Evolutionary conservation across 2,797 vertebrate genomes (phyloP).

Genomic region (Labroides dimidiatus): DNA sequence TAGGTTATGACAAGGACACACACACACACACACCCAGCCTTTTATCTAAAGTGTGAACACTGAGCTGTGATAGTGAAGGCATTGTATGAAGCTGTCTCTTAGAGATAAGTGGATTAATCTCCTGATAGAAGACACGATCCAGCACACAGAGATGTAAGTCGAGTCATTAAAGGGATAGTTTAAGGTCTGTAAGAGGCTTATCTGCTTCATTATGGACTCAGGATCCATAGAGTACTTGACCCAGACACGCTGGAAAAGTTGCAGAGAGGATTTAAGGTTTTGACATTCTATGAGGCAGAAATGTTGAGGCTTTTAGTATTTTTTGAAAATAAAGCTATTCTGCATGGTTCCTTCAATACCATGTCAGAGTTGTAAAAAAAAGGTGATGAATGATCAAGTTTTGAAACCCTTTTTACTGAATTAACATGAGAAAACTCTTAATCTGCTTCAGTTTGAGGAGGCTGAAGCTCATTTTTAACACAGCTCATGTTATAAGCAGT

Average conservation of each 20-base stretch:
- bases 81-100: constrained; percentile 47
- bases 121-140: constrained; percentile 45
- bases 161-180: constrained; percentile 39
- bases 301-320: constrained; percentile 2
- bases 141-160: constrained; percentile 47
- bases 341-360: too few species aligned
- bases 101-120: constrained; percentile 61
- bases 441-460: neutral
- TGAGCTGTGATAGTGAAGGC: constrained; percentile 25
- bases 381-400: neutral
- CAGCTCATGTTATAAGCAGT: neutral
- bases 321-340: neutral
- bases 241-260: constrained; percentile 24
- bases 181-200: constrained; percentile 43
- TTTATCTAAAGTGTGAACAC: constrained; percentile 33
- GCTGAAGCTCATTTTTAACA: neutral
- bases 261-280: constrained; percentile 23
- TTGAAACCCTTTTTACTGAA: neutral
- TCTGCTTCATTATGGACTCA: constrained; percentile 50
- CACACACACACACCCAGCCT: constrained; percentile 1
- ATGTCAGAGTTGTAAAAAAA: neutral
- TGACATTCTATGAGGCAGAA: constrained; percentile 7
- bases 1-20: constrained; percentile 41
- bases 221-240: constrained; percentile 36
- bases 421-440: neutral